phyloP scores from a whole-genome alignment of 2,797 vertebrate genomes.

The Phoeniculus purpureus region DNA sequence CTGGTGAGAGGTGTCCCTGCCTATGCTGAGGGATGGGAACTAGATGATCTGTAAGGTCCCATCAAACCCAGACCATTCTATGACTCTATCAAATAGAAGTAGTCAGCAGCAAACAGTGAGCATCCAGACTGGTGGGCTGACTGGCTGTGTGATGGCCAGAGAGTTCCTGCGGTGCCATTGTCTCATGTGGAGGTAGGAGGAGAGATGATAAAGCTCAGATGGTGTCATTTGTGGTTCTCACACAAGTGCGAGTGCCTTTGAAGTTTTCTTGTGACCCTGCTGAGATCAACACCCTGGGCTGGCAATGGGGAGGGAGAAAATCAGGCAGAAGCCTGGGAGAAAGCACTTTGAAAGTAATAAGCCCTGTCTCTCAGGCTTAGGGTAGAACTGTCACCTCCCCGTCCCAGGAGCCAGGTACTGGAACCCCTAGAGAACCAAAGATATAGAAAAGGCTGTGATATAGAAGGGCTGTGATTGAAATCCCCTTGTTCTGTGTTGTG shows the following conservation, averaged over 20 bases:
- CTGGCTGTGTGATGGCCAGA: not conserved
- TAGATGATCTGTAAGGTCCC: too few species aligned
- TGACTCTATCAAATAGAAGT: not conserved
- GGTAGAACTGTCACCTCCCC: not conserved
- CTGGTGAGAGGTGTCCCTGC: too few species aligned
- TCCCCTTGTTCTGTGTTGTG: not conserved
- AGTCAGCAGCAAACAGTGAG: not conserved
- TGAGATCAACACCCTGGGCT: constrained; percentile 1
- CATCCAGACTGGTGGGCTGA: not conserved
- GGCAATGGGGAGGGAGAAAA: not conserved
- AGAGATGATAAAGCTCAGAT: not conserved
- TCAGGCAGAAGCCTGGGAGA: not conserved
- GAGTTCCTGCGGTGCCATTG: not conserved
- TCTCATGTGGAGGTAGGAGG: not conserved
- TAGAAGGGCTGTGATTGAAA: not conserved
- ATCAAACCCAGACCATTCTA: too few species aligned
- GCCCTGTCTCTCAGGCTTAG: not conserved
- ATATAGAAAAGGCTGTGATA: rapidly evolving
- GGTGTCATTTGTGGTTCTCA: not conserved
- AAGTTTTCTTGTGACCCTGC: constrained; percentile 18
- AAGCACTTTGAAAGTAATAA: not conserved
- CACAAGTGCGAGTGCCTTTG: constrained; percentile 2
- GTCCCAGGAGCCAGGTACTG: not conserved
- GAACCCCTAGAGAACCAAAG: not conserved
- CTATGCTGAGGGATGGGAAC: too few species aligned